These are phyloP conservation scores for Garrulus glandarius DNA, from an alignment of 2,797 vertebrate genomes.

Conservation along the genomic window DNA sequence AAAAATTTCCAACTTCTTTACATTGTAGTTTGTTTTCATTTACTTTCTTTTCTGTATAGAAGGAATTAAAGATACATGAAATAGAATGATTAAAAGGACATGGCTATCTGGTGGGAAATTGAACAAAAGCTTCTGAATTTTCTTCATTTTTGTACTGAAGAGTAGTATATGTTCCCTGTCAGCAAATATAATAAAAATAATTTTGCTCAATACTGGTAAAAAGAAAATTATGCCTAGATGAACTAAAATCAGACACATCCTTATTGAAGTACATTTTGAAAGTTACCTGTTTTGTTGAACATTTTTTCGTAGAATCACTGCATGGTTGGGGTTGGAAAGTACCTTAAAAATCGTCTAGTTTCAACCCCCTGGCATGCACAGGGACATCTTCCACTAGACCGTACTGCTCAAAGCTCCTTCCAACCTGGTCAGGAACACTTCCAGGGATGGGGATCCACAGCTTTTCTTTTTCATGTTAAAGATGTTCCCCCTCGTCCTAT, in stretches of 20 bases:
- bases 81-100: neutral
- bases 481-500: neutral
- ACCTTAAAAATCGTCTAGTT: neutral
- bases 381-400: neutral
- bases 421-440: neutral
- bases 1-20: neutral
- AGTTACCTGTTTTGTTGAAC: neutral
- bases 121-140: neutral
- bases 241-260: neutral
- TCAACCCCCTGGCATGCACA: neutral
- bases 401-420: neutral
- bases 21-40: neutral
- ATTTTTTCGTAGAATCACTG: neutral
- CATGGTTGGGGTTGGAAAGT: neutral
- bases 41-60: neutral
- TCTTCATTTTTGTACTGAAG: neutral
- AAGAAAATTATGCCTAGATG: neutral
- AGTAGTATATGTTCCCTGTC: neutral
- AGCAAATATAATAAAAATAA: neutral
- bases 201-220: neutral
- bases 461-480: neutral
- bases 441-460: neutral
- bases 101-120: neutral
- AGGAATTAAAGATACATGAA: neutral
- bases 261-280: neutral